Percentiles rank a stretch among this genome's conserved stretches.
Conservation (phyloP, 2,797 vertebrate genomes). For the Lacerta viridis region DNA sequence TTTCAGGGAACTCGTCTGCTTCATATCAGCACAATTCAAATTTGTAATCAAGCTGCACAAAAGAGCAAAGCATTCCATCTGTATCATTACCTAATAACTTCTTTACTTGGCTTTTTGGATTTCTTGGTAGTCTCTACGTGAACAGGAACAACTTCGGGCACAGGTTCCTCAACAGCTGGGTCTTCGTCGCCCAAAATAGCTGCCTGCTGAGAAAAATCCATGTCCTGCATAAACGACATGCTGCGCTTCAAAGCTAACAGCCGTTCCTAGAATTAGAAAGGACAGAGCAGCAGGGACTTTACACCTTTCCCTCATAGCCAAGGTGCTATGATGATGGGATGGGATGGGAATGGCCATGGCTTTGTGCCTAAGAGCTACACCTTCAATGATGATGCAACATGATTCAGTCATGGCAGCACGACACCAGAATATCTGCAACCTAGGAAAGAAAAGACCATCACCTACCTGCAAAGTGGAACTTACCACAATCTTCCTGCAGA, state of each 20-base stretch:
- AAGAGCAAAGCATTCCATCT: neutral
- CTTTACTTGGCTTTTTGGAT: slow-evolving; percentile 94
- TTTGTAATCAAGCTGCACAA: slow-evolving; percentile 34
- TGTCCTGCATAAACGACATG: slow-evolving; percentile 99
- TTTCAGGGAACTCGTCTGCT: neutral
- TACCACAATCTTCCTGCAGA: slow-evolving; percentile 46
- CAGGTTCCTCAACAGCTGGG: slow-evolving; percentile 87
- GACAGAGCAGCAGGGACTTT: slow-evolving; percentile 84
- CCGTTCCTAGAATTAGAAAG: slow-evolving; percentile 92
- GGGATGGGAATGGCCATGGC: slow-evolving; percentile 77
- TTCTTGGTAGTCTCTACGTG: slow-evolving; percentile 94
- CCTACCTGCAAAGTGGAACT: slow-evolving; percentile 53
- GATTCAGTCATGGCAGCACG: slow-evolving; percentile 73
- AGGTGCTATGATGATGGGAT: slow-evolving; percentile 79
- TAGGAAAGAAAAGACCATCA: slow-evolving; percentile 65
- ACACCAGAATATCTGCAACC: slow-evolving; percentile 72
- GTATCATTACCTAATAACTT: slow-evolving; percentile 90
- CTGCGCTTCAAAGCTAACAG: slow-evolving; percentile 98
- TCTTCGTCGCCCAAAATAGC: slow-evolving; percentile 96
- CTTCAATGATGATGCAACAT: slow-evolving; percentile 71
- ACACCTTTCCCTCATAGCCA: slow-evolving; percentile 81
- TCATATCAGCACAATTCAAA: neutral
- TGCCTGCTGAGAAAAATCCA: slow-evolving; percentile 99
- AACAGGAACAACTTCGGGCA: slow-evolving; percentile 89
- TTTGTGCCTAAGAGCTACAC: slow-evolving; percentile 73